Conservation (phyloP, 37 sponge, comb jelly and placozoan genomes). For the Amphimedon queenslandica region DNA sequence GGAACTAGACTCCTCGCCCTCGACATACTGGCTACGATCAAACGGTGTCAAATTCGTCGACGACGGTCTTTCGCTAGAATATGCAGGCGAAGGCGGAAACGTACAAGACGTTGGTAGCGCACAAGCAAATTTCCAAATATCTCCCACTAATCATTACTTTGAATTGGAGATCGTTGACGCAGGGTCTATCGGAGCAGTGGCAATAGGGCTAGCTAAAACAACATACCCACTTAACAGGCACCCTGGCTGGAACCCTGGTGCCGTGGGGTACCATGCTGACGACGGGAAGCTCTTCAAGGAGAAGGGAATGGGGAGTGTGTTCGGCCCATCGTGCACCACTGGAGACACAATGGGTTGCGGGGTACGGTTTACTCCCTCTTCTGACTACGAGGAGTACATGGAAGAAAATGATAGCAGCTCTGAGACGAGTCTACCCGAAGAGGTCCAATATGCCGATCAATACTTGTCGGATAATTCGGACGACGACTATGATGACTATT, state of each 20-base stretch:
- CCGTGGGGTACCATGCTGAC: constrained; percentile 47
- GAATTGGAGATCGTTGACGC: constrained; percentile 45
- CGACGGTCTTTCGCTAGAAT: constrained; percentile 11
- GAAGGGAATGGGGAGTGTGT: constrained; percentile 14
- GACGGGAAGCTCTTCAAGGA: constrained; percentile 37
- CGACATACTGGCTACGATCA: constrained; percentile 22
- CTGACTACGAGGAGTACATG: not conserved
- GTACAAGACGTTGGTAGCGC: constrained; percentile 37
- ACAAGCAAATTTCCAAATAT: constrained; percentile 11
- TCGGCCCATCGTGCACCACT: constrained; percentile 27
- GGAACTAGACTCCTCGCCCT: constrained; percentile 10
- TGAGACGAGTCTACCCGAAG: not conserved
- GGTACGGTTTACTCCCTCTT: not conserved
- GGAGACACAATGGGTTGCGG: constrained; percentile 53
- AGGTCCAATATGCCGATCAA: not conserved
- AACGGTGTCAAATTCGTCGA: constrained; percentile 26
- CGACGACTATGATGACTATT: not conserved
- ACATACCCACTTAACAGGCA: constrained; percentile 39
- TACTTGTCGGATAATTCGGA: not conserved
- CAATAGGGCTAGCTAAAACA: constrained; percentile 40
- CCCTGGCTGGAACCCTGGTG: constrained; percentile 54
- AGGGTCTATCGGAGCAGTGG: constrained; percentile 33
- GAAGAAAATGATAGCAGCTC: constrained; percentile 8
- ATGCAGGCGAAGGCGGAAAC: constrained; percentile 10
- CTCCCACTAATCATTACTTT: constrained; percentile 41